A percentile compares a stretch with the other conserved stretches of the same genome.
Conservation (phyloP, 2,113 vertebrate species). For the Catagonus wagneri region DNA sequence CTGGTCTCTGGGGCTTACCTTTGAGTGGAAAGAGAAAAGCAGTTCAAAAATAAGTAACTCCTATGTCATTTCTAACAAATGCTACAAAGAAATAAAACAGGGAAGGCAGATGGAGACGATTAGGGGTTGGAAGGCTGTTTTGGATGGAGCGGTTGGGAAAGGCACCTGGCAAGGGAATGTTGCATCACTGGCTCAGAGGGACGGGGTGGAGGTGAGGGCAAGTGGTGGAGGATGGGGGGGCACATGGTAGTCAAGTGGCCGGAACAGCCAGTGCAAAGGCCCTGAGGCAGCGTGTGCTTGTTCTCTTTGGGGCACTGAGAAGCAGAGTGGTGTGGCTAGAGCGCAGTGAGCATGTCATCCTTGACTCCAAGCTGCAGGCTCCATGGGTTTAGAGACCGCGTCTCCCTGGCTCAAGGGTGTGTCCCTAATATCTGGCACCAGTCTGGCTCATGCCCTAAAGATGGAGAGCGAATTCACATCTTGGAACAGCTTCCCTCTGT, state of each 20-base stretch:
- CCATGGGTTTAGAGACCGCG: background rate
- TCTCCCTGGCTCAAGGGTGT: background rate
- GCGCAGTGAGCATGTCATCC: background rate
- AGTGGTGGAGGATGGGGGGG: background rate
- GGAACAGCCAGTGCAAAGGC: background rate
- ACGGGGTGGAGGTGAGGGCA: background rate
- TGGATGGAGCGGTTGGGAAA: background rate
- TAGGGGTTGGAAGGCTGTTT: background rate
- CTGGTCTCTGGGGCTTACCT: background rate
- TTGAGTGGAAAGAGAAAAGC: background rate
- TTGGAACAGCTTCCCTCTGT: background rate
- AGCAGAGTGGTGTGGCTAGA: background rate
- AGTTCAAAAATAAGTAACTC: background rate
- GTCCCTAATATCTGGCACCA: background rate
- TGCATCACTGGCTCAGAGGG: background rate
- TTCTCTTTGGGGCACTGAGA: background rate
- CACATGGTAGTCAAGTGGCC: background rate
- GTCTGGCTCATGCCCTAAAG: background rate
- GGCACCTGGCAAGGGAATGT: background rate
- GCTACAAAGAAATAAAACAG: background rate
- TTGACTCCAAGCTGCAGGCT: background rate
- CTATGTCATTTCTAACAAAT: background rate
- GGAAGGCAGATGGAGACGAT: background rate
- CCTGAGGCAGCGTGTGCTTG: background rate
- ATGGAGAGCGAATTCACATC: background rate